Percentiles rank a stretch among this genome's conserved stretches.
Evolutionary conservation across 2,113 vertebrate species (phyloP).

Genomic region (Dermatemys mawii): DNA sequence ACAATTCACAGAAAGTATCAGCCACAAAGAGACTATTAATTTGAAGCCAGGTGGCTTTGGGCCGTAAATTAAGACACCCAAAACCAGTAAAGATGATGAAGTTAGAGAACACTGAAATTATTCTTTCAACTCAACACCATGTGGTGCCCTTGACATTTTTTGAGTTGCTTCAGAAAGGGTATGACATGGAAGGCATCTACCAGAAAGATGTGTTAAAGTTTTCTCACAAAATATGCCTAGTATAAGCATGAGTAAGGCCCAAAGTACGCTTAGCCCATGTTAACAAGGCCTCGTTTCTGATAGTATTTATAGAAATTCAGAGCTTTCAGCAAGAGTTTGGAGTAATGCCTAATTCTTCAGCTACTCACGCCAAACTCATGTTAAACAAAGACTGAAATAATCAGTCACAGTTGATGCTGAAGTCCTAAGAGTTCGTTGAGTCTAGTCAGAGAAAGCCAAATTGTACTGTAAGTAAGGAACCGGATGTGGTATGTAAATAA

Average conservation of each 20-base stretch:
- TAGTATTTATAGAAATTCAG: constrained; percentile 38
- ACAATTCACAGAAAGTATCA: constrained; percentile 10
- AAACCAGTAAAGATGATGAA: not conserved
- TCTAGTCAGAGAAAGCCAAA: not conserved
- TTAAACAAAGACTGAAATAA: not conserved
- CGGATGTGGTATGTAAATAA: not conserved
- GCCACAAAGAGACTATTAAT: not conserved
- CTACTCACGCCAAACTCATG: not conserved
- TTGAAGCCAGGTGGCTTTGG: not conserved
- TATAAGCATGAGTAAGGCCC: not conserved
- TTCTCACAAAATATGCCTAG: not conserved
- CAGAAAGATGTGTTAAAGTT: not conserved
- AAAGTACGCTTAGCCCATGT: constrained; percentile 7
- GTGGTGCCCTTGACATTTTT: not conserved
- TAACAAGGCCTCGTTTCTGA: constrained; percentile 40
- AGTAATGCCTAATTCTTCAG: constrained; percentile 36
- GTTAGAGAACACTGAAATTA: not conserved
- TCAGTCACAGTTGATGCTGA: not conserved
- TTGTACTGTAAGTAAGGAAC: fast-evolving
- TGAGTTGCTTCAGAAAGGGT: not conserved
- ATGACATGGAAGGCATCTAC: not conserved
- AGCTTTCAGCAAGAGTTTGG: constrained; percentile 49
- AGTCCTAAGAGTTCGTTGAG: not conserved
- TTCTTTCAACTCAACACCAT: constrained; percentile 7
- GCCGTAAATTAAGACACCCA: not conserved